Conservation (phyloP, 2,797 vertebrate genomes). For the Antennarius maculatus region DNA sequence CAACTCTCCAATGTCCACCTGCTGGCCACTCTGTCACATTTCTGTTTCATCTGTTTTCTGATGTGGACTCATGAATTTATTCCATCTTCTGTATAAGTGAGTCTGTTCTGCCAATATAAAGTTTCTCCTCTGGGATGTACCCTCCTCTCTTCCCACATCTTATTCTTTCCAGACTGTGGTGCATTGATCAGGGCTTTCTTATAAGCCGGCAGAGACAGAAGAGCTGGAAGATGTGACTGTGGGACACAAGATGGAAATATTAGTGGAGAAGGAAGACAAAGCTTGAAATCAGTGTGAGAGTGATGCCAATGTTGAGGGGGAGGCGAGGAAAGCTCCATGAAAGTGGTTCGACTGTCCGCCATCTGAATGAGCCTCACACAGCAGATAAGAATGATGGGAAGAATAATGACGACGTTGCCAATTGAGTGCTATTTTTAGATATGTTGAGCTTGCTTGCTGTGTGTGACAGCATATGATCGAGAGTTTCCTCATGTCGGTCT, state of each 20-base stretch:
- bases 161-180: slow-evolving; percentile 15
- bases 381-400: slow-evolving; percentile 71
- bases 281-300: slow-evolving; percentile 34
- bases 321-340: slow-evolving; percentile 57
- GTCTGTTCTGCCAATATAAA: slow-evolving; percentile 24
- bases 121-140: slow-evolving; percentile 31
- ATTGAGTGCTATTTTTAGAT: slow-evolving; percentile 70
- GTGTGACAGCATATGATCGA: slow-evolving; percentile 27
- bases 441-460: slow-evolving; percentile 47
- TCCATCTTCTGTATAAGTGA: slow-evolving; percentile 18
- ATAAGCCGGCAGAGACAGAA: slow-evolving; percentile 17
- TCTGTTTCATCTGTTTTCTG: slow-evolving; percentile 22
- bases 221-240: background rate
- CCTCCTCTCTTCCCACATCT: slow-evolving; percentile 31
- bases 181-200: slow-evolving; percentile 22
- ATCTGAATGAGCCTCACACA: slow-evolving; percentile 59
- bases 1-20: background rate
- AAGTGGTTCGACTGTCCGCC: slow-evolving; percentile 66
- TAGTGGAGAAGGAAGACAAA: slow-evolving; percentile 33
- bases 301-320: slow-evolving; percentile 36
- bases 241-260: slow-evolving; percentile 28
- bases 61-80: slow-evolving; percentile 1
- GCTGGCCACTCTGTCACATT: background rate
- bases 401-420: slow-evolving; percentile 63
- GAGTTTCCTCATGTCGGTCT: slow-evolving; percentile 17